Conservation (phyloP, 2,888 invertebrate species). For the Diarsia dahlii region DNA sequence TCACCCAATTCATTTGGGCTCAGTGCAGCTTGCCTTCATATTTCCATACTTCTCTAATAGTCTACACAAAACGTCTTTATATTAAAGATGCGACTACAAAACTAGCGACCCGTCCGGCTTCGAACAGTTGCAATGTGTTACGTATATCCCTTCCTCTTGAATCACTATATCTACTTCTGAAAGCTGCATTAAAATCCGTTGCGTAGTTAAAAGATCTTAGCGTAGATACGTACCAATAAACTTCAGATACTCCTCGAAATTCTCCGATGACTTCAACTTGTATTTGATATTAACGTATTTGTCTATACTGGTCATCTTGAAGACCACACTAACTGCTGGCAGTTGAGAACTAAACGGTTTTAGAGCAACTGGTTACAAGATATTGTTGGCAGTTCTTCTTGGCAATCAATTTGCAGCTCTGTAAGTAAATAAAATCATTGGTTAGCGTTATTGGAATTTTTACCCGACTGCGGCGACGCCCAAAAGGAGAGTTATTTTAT, state of each 20-base stretch:
- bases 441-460: constrained; percentile 29
- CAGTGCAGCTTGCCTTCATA: not conserved
- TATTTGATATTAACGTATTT: constrained; percentile 75
- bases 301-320: constrained; percentile 68
- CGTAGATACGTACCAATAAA: too few relatives aligned
- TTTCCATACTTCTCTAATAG: not conserved
- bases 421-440: constrained; percentile 27
- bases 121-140: too few relatives aligned
- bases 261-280: constrained; percentile 78
- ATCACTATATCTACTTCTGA: too few relatives aligned
- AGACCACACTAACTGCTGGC: not conserved
- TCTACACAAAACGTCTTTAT: too few relatives aligned
- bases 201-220: too few relatives aligned
- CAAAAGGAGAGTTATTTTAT: too few relatives aligned
- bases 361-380: not conserved
- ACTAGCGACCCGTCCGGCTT: too few relatives aligned
- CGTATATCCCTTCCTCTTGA: too few relatives aligned
- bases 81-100: too few relatives aligned
- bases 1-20: not conserved
- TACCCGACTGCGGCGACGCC: too few relatives aligned
- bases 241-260: constrained; percentile 82
- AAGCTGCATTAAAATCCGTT: too few relatives aligned
- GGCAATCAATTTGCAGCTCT: constrained; percentile 21
- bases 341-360: constrained; percentile 12
- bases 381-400: constrained; percentile 6